Evolutionary conservation across 2,888 invertebrate species (phyloP), one percentile per base, ranked within the genome.

Genomic region (Pinctada fucata): DNA sequence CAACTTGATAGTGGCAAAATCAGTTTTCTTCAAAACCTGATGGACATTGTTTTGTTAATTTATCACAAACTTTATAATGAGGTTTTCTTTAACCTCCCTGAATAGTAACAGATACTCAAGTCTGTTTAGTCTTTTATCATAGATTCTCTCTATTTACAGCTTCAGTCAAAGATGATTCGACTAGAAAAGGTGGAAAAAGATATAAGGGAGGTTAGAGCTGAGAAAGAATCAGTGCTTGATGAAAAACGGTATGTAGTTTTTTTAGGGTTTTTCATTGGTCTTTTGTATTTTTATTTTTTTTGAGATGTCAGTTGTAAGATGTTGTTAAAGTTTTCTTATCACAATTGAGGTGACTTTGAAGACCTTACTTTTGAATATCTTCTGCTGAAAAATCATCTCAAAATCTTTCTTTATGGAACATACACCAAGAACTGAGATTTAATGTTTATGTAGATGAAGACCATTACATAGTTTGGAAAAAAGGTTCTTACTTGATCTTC

Each of bases 151-250:
- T 31, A 1, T 31, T 31, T 31, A 13, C 78, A 89, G 89, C 80
- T 90, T 10, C 88, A 90, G 77, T 87, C 84, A 71, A 88, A 88
- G 72, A 83, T 85, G 47, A 79, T 86, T 0, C 77, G 79, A 31
- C 75, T 88, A 50, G 84, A 85, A 58, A 88, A 87, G 72, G 73
- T 88, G 72, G 88, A 89, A 71, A 85, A 84, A 67, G 89, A 89
- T 47, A 72, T 90, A 5, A 76, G 79, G 64, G 86, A 89, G 68
- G 76, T 84, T 0, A 80, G 83, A 4, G 78, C 75, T 16, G 88
- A 88, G 66, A 87, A 85, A 72, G 88, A 90, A 58, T 82, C 78
- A n/a, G 72, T 90, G 2, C 64, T 83, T 31, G 89, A 89, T 51
- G 90, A 91, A 78, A 89, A 88, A 82, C 86, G 86, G 90, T 90